Percentiles rank a stretch among this genome's conserved stretches.
Evolutionary conservation across 2,113 vertebrate species (phyloP).

Genomic region (Diadophis punctatus): DNA sequence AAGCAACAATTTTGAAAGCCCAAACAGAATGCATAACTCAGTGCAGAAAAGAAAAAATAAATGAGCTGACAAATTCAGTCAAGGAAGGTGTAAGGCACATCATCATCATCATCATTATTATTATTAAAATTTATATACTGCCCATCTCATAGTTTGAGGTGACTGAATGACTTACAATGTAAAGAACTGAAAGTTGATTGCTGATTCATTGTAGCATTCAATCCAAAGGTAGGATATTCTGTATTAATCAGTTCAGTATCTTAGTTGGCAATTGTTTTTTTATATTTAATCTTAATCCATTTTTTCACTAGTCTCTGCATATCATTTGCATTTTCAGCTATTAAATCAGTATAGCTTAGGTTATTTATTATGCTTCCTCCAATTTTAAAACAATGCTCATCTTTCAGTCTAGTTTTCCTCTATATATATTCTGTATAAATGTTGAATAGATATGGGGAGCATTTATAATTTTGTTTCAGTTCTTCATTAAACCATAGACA

Average conservation of each 20-base stretch:
- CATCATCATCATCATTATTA: no score
- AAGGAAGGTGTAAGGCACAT: background rate
- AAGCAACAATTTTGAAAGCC: background rate
- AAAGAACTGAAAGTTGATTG: background rate
- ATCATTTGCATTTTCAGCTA: background rate
- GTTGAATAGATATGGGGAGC: background rate
- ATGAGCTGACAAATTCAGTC: background rate
- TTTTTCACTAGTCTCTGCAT: background rate
- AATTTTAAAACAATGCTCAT: background rate
- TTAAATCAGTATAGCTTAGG: background rate
- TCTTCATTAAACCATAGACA: background rate
- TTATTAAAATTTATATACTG: background rate
- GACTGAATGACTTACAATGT: background rate
- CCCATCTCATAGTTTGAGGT: background rate
- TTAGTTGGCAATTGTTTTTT: background rate
- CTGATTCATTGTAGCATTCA: background rate
- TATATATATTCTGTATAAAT: background rate
- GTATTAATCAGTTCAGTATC: background rate
- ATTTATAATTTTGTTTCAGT: background rate
- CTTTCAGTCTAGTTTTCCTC: background rate
- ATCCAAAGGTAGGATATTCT: background rate
- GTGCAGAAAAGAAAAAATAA: background rate
- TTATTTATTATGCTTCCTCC: background rate
- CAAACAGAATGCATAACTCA: background rate
- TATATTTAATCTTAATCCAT: background rate